A percentile compares a stretch with the other conserved stretches of the same genome.
Evolutionary conservation across 2,888 invertebrate species (phyloP).

Genomic region (Venustoraphidia nigricollis): DNA sequence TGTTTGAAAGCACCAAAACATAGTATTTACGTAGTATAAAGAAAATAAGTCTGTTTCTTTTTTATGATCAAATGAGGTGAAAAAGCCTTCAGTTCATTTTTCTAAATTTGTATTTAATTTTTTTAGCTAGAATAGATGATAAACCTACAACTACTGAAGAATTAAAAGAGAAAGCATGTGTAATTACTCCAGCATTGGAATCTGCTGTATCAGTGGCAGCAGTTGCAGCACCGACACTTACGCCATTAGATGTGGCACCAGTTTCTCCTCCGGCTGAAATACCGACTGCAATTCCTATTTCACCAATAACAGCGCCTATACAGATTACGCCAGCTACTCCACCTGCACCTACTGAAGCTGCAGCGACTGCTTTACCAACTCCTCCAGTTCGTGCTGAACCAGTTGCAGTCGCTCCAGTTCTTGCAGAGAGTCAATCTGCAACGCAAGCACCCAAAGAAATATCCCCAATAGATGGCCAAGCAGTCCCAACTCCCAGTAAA

Average conservation of each 20-base stretch:
- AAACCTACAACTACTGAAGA: constrained; percentile 1
- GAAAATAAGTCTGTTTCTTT: no score
- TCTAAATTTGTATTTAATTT: background rate
- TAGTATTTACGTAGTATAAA: no score
- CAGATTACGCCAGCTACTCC: background rate
- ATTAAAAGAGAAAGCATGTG: background rate
- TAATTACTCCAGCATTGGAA: constrained; percentile 1
- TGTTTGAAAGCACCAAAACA: no score
- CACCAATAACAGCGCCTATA: constrained; percentile 7
- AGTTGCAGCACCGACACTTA: constrained; percentile 2
- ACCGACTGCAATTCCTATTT: background rate
- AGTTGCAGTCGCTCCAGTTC: constrained; percentile 9
- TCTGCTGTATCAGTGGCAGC: constrained; percentile 9
- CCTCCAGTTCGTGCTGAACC: constrained; percentile 8
- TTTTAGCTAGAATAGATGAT: no score
- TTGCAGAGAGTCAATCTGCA: constrained; percentile 17
- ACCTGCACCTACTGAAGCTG: constrained; percentile 7
- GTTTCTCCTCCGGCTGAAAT: constrained; percentile 8
- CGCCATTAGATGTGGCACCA: constrained; percentile 4
- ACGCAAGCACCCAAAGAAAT: background rate
- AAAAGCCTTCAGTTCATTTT: background rate
- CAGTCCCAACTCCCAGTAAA: no score
- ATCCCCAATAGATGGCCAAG: no score
- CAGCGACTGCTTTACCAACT: constrained; percentile 7
- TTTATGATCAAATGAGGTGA: no score